phyloP scores from a whole-genome alignment of 1,140 invertebrate genomes.

The Caerostris extrusa region DNA sequence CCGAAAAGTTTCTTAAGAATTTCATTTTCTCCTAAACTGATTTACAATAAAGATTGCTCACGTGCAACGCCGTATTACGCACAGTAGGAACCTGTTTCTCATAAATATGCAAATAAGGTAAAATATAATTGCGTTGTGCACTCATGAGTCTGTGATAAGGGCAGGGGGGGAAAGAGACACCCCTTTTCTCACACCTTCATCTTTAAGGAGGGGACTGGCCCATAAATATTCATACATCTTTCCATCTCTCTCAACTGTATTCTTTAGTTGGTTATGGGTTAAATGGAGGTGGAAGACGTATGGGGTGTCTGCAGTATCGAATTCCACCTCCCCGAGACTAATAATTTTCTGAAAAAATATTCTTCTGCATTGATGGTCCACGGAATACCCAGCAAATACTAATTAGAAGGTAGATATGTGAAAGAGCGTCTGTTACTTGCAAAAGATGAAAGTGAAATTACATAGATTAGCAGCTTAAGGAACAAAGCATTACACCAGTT shows the following conservation, averaged over 20 bases:
- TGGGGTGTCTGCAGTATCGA: too few relatives aligned
- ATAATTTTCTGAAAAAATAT: too few relatives aligned
- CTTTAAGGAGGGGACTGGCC: not conserved
- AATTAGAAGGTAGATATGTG: too few relatives aligned
- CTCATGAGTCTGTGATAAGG: not conserved
- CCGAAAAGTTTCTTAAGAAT: too few relatives aligned
- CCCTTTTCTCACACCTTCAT: not conserved
- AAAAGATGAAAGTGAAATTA: not conserved
- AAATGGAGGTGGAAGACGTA: too few relatives aligned
- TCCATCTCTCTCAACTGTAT: not conserved
- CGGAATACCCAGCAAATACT: too few relatives aligned
- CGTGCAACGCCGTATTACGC: not conserved
- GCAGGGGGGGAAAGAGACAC: not conserved
- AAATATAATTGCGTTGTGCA: constrained; percentile 45
- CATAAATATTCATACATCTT: not conserved
- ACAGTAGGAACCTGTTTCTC: not conserved
- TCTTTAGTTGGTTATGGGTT: too few relatives aligned
- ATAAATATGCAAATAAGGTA: constrained; percentile 45
- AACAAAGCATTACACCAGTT: too few relatives aligned
- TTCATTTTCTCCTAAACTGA: too few relatives aligned
- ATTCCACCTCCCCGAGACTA: too few relatives aligned
- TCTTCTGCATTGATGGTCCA: not conserved
- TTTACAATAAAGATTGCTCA: not conserved
- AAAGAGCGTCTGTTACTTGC: not conserved
- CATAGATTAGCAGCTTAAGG: too few relatives aligned